Percentiles rank a stretch among this genome's conserved stretches.
Conservation (phyloP, 2,113 vertebrate genomes). For the Heterocephalus glaber region DNA sequence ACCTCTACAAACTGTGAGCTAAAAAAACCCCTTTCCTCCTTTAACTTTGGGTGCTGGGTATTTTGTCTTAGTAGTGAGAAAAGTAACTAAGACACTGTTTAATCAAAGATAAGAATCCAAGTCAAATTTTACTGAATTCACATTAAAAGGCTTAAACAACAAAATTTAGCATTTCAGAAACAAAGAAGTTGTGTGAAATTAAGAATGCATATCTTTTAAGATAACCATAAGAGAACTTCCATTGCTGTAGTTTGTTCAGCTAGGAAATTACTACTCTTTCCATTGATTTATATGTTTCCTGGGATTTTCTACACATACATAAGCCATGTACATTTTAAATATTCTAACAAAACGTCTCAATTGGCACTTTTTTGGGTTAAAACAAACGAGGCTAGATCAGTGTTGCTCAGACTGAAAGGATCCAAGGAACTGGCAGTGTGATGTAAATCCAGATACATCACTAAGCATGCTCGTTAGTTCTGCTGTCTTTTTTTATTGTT, state of each 20-base stretch:
- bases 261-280: background rate
- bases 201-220: background rate
- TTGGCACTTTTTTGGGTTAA: background rate
- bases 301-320: background rate
- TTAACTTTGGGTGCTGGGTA: too few relatives aligned
- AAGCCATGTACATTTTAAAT: background rate
- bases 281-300: slow-evolving; percentile 26
- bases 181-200: background rate
- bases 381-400: background rate
- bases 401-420: slow-evolving; percentile 3
- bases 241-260: slow-evolving; percentile 6
- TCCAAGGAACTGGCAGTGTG: background rate
- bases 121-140: slow-evolving; percentile 28
- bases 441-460: background rate
- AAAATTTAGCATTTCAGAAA: slow-evolving; percentile 42
- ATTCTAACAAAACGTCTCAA: background rate
- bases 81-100: background rate
- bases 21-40: too few relatives aligned
- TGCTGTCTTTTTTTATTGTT: background rate
- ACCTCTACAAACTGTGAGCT: too few relatives aligned
- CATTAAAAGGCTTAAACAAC: background rate
- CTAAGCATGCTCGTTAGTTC: background rate
- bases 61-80: too few relatives aligned
- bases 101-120: slow-evolving; percentile 47
- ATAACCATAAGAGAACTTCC: background rate